These are phyloP conservation scores for Diarsia rubi DNA, from an alignment of 2,888 invertebrate genomes.

Conservation along the genomic window DNA sequence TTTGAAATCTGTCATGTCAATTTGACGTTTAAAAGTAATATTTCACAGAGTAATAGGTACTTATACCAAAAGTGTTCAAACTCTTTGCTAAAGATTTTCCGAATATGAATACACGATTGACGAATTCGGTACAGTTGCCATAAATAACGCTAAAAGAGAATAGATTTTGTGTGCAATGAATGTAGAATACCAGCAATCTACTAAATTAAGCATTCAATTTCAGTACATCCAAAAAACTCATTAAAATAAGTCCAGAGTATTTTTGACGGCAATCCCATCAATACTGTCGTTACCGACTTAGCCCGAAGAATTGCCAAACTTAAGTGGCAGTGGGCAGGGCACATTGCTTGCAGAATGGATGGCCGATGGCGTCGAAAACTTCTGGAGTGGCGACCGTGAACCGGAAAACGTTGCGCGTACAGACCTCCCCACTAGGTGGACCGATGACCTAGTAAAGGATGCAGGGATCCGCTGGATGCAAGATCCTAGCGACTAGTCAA, in stretches of 20 bases:
- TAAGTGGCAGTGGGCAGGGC: no score
- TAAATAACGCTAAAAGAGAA: not conserved
- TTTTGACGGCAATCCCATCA: not conserved
- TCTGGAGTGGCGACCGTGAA: no score
- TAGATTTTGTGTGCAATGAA: not conserved
- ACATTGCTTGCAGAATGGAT: no score
- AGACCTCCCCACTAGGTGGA: no score
- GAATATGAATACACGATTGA: not conserved
- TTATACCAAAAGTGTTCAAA: no score
- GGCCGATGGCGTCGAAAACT: no score
- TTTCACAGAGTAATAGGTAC: no score
- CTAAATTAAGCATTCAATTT: not conserved
- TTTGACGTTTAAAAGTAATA: not conserved
- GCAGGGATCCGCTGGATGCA: no score
- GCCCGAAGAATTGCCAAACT: no score
- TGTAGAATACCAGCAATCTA: not conserved
- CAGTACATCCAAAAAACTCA: not conserved
- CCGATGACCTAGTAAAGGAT: no score
- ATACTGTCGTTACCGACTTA: not conserved
- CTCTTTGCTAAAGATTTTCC: not conserved
- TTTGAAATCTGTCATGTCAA: constrained; percentile 5
- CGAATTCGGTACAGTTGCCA: not conserved
- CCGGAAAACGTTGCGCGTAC: no score
- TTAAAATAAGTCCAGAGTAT: not conserved
- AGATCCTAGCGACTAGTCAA: no score